Evolutionary conservation across 1,140 invertebrate species (phyloP), one percentile per base, ranked within the genome.

Genomic region (Meteorus sp.): DNA sequence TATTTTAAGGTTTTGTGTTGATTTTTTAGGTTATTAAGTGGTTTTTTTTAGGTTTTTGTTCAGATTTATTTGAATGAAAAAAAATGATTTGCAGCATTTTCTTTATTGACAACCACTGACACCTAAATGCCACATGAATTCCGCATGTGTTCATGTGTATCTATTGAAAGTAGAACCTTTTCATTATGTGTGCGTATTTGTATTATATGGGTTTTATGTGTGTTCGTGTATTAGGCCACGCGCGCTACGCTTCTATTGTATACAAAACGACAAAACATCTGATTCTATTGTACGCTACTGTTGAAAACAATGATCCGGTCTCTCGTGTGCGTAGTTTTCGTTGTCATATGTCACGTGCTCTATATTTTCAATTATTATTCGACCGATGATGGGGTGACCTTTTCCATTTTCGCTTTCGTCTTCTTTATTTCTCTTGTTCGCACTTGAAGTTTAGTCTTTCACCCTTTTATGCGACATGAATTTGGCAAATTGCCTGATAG

Each of bases 181-280:
- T 78, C 77, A 77, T 79, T 79, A 78, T n/a, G 72, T 72, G 75
- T 73, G 70, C n/a, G n/a, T n/a, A n/a, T n/a, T n/a, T n/a, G n/a
- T n/a, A n/a, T n/a, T n/a, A n/a, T n/a, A n/a, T n/a, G n/a, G n/a
- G n/a, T n/a, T n/a, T n/a, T n/a, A n/a, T n/a, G n/a, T n/a, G n/a
- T n/a, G n/a, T n/a, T n/a, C n/a, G n/a, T n/a, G n/a, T n/a, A n/a
- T n/a, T 75, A 71, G 72, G 73, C 73, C 74, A 78, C 76, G 72
- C 74, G 75, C 69, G n/a, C n/a, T n/a, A n/a, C n/a, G n/a, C n/a
- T n/a, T 72, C 72, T 67, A 77, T 77, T 77, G 76, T 77, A 64
- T 68, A 39, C 64, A 65, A 60, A n/a, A 39, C 51, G 31, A 77
- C 75, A 76, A 78, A 79, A 79, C 74, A 72, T 77, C 71, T 73